A percentile compares a stretch with the other conserved stretches of the same genome.
These are phyloP conservation scores for Apis cerana DNA, from an alignment of 1,140 invertebrate species.

Conservation along the genomic window DNA sequence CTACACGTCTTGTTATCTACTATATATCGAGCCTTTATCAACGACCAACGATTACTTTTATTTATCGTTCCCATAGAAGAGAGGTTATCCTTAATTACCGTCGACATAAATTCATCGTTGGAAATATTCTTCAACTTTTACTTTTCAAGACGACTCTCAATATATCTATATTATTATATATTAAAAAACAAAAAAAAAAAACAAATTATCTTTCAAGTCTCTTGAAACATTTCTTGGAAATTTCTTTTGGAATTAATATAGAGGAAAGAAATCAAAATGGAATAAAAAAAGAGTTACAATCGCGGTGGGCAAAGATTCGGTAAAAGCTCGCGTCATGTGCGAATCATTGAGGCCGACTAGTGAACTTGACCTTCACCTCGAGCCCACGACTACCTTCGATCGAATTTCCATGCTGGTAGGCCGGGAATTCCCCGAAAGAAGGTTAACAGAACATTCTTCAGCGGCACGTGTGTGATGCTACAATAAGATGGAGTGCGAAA, in stretches of 20 bases:
- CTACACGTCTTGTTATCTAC: not conserved
- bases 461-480: slow-evolving; percentile 26
- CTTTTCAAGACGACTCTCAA: not conserved
- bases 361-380: slow-evolving; percentile 71
- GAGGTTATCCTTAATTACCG: not conserved
- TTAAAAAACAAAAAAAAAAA: not conserved
- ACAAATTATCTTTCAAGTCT: not conserved
- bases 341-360: slow-evolving; percentile 54
- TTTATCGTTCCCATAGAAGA: not conserved
- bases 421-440: slow-evolving; percentile 59
- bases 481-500: slow-evolving; percentile 17
- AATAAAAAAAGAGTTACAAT: not conserved
- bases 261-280: too few relatives aligned
- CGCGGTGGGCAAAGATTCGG: not conserved
- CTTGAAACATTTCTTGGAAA: not conserved
- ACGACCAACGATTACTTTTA: slow-evolving; percentile 9
- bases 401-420: slow-evolving; percentile 31
- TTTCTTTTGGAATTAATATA: not conserved
- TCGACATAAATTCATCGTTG: not conserved
- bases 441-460: slow-evolving; percentile 50
- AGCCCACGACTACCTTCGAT: slow-evolving; percentile 54
- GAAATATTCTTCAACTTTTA: not conserved
- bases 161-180: too few relatives aligned
- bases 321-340: not conserved
- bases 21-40: slow-evolving; percentile 3